Conservation (phyloP, 2,797 vertebrate species). For the Rhabdophis nuchalis region DNA sequence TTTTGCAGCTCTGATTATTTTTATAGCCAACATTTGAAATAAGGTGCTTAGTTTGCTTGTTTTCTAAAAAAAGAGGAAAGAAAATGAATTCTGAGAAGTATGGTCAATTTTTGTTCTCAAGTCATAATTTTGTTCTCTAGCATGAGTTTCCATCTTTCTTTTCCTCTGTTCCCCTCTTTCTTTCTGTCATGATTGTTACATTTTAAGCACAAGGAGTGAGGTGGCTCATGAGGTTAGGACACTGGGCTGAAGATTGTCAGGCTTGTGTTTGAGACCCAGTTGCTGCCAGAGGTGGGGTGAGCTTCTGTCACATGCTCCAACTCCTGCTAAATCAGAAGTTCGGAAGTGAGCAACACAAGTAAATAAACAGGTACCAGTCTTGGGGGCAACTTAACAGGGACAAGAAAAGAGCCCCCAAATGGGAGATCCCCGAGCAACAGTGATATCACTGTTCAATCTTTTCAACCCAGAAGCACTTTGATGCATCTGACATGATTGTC, state of each 20-base stretch:
- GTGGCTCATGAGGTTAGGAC: neutral
- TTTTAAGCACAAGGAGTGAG: neutral
- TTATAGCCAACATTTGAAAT: neutral
- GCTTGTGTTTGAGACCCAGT: neutral
- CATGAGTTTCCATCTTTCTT: neutral
- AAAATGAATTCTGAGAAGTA: neutral
- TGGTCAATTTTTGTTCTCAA: neutral
- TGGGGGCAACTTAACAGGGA: too few relatives aligned
- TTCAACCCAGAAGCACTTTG: neutral
- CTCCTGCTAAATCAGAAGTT: neutral
- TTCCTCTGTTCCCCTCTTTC: neutral
- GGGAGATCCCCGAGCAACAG: neutral
- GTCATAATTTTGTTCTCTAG: neutral
- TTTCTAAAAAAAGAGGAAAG: neutral
- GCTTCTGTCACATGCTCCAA: neutral
- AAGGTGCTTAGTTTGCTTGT: neutral
- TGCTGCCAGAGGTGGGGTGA: neutral
- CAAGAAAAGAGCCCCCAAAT: too few relatives aligned
- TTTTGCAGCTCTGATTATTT: neutral
- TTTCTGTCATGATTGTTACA: neutral
- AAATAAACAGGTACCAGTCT: neutral
- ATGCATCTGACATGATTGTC: neutral
- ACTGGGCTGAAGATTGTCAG: neutral
- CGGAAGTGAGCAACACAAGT: neutral
- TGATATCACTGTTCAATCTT: neutral